Base-by-base conservation (phyloP, 2,888 invertebrate genomes). In the Drosophila prolongata region DNA sequence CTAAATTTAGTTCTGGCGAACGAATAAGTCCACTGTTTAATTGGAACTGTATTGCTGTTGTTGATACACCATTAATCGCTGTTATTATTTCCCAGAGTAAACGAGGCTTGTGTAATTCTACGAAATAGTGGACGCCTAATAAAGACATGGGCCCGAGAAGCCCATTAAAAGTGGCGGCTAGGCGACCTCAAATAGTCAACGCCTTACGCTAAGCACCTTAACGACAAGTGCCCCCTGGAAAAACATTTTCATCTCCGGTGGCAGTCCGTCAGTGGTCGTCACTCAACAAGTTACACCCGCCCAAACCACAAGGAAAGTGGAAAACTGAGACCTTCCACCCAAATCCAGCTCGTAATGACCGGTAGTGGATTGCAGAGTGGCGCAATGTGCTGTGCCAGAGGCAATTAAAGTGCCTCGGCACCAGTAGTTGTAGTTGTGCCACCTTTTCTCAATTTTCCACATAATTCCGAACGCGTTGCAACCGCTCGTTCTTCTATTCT, bases 181-280 rank as follows among this genome's bases (percentile, higher is more conserved):
- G 53, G 47, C 62, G 56, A 52, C 68, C 75, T 47, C 53, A 59
- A 58, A 73, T 46, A 70, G 71, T 54, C 68, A 72, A 82, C 86
- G 88, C 75, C 89, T 75, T 78, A 46, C 40, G 57, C 75, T 83
- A 84, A 89, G 89, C 89, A 84, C 83, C 83, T 89, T 88, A 84
- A 88, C 89, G 83, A 86, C 79, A 71, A 71, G 75, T 71, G 70
- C 54, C 69, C 74, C 73, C 67, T 19, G 14, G 16, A 24, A 54
- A 42, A 27, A 34, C 72, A 34, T 49, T 70, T 30, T 70, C 66
- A 67, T 56, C 70, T 69, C 66, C 50, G 50, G 67, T 50, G 49
- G 49, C 42, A 44, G 76, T 71, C 44, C 70, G 53, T 70, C 70
- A 76, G 65, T 56, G 35, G 49, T 71, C 52, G 40, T 40, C 53